Base-by-base conservation (phyloP, 2,888 invertebrate genomes). In the Yponomeuta evonymella region DNA sequence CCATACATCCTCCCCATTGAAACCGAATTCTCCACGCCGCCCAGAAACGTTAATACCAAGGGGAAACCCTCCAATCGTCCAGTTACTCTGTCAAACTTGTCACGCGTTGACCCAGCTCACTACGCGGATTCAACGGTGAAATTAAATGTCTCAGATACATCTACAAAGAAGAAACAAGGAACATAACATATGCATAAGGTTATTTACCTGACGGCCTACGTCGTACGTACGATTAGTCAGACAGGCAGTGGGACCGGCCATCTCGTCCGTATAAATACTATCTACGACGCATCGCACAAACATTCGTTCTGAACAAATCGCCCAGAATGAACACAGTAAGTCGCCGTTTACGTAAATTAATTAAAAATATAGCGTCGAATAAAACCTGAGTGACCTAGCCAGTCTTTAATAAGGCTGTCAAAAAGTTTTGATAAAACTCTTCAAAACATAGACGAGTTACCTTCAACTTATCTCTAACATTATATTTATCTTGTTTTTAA, bases 251-350 rank as follows among this genome's bases (percentile, higher is more conserved):
- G 66, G 68, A 73, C 58, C 73, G 70, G 66, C 71, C 48, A 69
- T 71, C 69, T 68, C 70, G 70, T 63, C 70, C 70, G 76, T 85
- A 88, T 89, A 88, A 80, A 88, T 84, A 88, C 36, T 15, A 79
- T 76, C 75, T 76, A 73, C 71, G 72, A 73, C 71, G 69, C 74
- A 71, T 65, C 69, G 73, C 76, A 72, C 73, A 75, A 73, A 75
- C 83, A 85, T 79, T 83, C 70, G 73, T 74, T 74, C 73, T 74
- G 76, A 75, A 74, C 78, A 76, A 78, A 74, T 76, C 79, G 78
- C 73, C 51, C 78, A 86, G 80, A 79, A 90, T 90, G 89, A 88
- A 88, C 81, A 85, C 84, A 74, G 89, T 90, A 75, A 88, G 89
- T 87, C 63, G 12, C 15, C 36, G 36, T n/a, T 58, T 58, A 15